Percentiles rank a stretch among this genome's conserved stretches.
Evolutionary conservation across 2,888 invertebrate genomes (phyloP).

Genomic region (Phlogophora meticulosa): DNA sequence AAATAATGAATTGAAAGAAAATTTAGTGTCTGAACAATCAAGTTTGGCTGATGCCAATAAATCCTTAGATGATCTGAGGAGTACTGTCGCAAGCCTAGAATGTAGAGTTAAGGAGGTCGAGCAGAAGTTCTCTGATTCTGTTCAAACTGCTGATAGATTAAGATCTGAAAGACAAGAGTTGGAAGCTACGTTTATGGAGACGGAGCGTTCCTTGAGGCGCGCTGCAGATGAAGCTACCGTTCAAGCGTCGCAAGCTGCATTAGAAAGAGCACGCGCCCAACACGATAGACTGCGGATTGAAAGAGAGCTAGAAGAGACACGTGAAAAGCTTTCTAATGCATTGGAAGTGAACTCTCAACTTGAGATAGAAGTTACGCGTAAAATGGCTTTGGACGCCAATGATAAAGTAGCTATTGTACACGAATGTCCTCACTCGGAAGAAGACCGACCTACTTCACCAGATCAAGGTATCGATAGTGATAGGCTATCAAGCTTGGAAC

Average conservation of each 20-base stretch:
- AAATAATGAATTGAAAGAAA: constrained; percentile 77
- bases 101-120: constrained; percentile 79
- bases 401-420: constrained; percentile 78
- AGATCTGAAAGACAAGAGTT: constrained; percentile 84
- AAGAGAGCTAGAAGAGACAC: constrained; percentile 91
- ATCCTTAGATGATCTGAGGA: constrained; percentile 74
- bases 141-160: constrained; percentile 77
- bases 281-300: constrained; percentile 93
- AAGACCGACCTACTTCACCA: constrained; percentile 92
- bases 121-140: constrained; percentile 75
- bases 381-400: constrained; percentile 78
- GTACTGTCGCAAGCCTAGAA: constrained; percentile 74
- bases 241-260: constrained; percentile 94
- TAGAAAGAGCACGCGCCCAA: constrained; percentile 94
- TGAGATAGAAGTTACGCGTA: constrained; percentile 87
- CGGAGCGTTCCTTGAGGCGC: constrained; percentile 91
- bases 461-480: constrained; percentile 98
- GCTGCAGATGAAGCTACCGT: constrained; percentile 94
- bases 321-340: constrained; percentile 83
- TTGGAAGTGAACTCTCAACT: constrained; percentile 81
- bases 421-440: constrained; percentile 79
- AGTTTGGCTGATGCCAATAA: constrained; percentile 75
- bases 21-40: constrained; percentile 72
- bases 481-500: constrained; percentile 92
- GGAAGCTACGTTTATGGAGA: constrained; percentile 85